A percentile compares a stretch with the other conserved stretches of the same genome.
Conservation (phyloP, 2,888 invertebrate species). For the Aromia moschata region DNA sequence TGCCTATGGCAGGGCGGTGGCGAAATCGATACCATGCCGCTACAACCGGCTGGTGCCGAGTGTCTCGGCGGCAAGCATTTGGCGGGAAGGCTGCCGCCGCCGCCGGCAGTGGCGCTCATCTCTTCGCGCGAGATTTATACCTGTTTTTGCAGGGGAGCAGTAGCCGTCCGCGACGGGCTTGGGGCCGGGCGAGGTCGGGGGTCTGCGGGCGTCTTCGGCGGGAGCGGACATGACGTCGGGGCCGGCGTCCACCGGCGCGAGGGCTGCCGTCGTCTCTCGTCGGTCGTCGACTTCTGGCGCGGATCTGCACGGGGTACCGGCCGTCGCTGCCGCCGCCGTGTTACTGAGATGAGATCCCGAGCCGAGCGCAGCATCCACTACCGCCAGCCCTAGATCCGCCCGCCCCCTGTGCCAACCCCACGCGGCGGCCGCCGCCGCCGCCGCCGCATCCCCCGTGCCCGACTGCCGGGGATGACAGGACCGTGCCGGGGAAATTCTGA, state of each 20-base stretch:
- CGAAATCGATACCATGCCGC: slow-evolving; percentile 47
- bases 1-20: slow-evolving; percentile 52
- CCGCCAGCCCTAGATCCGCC: slow-evolving; percentile 48
- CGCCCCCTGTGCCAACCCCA: slow-evolving; percentile 46
- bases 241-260: slow-evolving; percentile 56
- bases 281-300: slow-evolving; percentile 59
- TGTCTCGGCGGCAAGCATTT: slow-evolving; percentile 20
- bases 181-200: slow-evolving; percentile 47
- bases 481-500: slow-evolving; percentile 31
- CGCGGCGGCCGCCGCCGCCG: slow-evolving; percentile 42
- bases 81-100: slow-evolving; percentile 12
- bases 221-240: slow-evolving; percentile 56
- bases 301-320: slow-evolving; percentile 49
- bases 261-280: slow-evolving; percentile 29
- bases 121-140: slow-evolving; percentile 41
- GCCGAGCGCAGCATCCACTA: slow-evolving; percentile 67
- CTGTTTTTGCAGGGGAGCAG: slow-evolving; percentile 61
- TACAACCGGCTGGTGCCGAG: slow-evolving; percentile 38
- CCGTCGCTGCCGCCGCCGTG: slow-evolving; percentile 52
- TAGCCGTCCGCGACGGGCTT: slow-evolving; percentile 61
- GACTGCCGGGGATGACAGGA: too few relatives aligned
- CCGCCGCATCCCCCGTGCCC: slow-evolving; percentile 46
- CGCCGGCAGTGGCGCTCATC: slow-evolving; percentile 20
- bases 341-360: slow-evolving; percentile 57
- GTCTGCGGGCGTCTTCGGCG: slow-evolving; percentile 59